These are phyloP conservation scores for Chitala chitala DNA, from an alignment of 2,113 vertebrate genomes.

Conservation along the genomic window DNA sequence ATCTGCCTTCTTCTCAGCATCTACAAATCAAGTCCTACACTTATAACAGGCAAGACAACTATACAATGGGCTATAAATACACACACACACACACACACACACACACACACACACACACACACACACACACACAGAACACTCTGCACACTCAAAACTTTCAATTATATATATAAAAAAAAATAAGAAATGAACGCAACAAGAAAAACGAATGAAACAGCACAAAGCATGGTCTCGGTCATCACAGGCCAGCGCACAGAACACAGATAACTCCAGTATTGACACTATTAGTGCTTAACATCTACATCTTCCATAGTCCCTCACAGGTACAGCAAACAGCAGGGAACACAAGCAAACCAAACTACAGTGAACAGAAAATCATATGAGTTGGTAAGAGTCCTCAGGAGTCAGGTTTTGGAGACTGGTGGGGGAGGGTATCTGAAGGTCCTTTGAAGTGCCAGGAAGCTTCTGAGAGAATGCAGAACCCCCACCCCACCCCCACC, in stretches of 20 bases:
- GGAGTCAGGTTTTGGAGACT: neutral
- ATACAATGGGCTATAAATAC: neutral
- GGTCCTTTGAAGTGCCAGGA: conserved; percentile 5
- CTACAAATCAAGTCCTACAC: too few species aligned
- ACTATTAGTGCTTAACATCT: too few species aligned
- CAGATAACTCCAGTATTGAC: too few species aligned
- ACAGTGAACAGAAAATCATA: neutral
- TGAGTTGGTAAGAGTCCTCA: neutral
- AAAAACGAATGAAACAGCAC: too few species aligned
- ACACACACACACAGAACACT: conserved; percentile 2
- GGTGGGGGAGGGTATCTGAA: neutral
- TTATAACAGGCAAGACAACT: neutral
- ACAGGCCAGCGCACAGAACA: too few species aligned
- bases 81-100: neutral
- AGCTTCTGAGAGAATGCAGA: conserved; percentile 7
- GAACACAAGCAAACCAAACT: neutral
- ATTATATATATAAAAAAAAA: too few species aligned
- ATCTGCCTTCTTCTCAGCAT: too few species aligned
- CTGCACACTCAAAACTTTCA: too few species aligned
- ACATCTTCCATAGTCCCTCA: neutral
- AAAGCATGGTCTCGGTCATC: too few species aligned
- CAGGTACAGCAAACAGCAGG: neutral
- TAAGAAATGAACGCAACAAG: too few species aligned
- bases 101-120: neutral
- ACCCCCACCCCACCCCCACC: too few species aligned